phyloP scores from a whole-genome alignment of 2,888 invertebrate species.

The Eugnorisma glareosa region DNA sequence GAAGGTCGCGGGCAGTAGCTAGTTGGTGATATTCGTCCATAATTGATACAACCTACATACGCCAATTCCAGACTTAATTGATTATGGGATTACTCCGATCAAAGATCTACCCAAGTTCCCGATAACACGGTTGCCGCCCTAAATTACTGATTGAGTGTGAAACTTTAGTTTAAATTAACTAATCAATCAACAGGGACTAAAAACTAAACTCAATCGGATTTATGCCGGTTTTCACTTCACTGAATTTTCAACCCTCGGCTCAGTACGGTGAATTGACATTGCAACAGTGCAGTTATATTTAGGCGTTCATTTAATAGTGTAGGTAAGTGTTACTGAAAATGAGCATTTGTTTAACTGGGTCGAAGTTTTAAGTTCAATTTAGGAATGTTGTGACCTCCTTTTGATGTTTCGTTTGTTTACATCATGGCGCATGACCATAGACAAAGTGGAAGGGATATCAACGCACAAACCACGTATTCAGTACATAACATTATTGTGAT shows the following conservation, averaged over 20 bases:
- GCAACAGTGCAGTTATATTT: neutral
- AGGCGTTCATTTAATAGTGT: neutral
- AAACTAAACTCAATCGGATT: constrained; percentile 29
- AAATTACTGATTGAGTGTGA: constrained; percentile 38
- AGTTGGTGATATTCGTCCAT: neutral
- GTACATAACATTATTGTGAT: too few species aligned
- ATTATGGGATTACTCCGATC: constrained; percentile 21
- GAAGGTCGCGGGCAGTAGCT: too few species aligned
- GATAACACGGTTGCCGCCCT: constrained; percentile 2
- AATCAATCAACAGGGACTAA: constrained; percentile 46
- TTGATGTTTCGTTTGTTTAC: constrained; percentile 6
- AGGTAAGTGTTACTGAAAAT: neutral
- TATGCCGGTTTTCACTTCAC: neutral
- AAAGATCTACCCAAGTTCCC: constrained; percentile 27
- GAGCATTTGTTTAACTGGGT: constrained; percentile 22
- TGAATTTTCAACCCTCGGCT: neutral
- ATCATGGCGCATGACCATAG: neutral
- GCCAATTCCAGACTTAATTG: neutral
- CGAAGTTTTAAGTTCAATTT: constrained; percentile 14
- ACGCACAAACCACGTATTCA: neutral
- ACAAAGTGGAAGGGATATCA: neutral
- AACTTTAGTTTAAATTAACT: constrained; percentile 37
- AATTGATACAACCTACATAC: constrained; percentile 3
- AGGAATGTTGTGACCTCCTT: neutral
- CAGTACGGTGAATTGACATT: neutral